A percentile compares a stretch with the other conserved stretches of the same genome.
Conservation (phyloP, 1,140 invertebrate genomes). For the Contarinia nasturtii region DNA sequence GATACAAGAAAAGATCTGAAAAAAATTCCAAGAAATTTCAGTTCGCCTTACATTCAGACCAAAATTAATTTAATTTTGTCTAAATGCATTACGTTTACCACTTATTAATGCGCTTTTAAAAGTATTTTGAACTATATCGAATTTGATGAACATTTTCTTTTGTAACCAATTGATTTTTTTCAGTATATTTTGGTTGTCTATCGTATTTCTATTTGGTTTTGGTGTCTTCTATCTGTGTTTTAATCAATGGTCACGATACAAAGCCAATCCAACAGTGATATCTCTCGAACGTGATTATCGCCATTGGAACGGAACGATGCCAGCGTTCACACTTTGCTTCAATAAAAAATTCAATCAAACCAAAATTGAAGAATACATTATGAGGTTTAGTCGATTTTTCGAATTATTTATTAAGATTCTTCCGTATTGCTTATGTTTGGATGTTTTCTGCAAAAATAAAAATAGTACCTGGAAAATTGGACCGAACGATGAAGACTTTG, state of each 20-base stretch:
- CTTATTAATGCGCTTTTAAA: too few relatives aligned
- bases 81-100: too few relatives aligned
- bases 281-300: constrained; percentile 44
- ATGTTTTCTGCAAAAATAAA: not conserved
- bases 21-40: too few relatives aligned
- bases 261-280: constrained; percentile 37
- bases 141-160: too few relatives aligned
- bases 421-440: not conserved
- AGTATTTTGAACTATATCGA: too few relatives aligned
- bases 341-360: constrained; percentile 24
- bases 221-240: constrained; percentile 10
- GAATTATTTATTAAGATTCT: not conserved
- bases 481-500: constrained; percentile 18
- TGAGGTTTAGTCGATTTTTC: constrained; percentile 7
- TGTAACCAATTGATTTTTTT: not conserved
- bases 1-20: too few relatives aligned
- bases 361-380: constrained; percentile 17
- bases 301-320: constrained; percentile 42
- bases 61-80: too few relatives aligned
- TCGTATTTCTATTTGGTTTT: constrained; percentile 10
- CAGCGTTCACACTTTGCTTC: constrained; percentile 34
- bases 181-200: constrained; percentile 12
- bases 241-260: constrained; percentile 20
- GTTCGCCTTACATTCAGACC: too few relatives aligned
- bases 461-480: constrained; percentile 15